These are phyloP conservation scores for Drosophila ercepeae DNA, from an alignment of 1,140 invertebrate species.

Conservation along the genomic window DNA sequence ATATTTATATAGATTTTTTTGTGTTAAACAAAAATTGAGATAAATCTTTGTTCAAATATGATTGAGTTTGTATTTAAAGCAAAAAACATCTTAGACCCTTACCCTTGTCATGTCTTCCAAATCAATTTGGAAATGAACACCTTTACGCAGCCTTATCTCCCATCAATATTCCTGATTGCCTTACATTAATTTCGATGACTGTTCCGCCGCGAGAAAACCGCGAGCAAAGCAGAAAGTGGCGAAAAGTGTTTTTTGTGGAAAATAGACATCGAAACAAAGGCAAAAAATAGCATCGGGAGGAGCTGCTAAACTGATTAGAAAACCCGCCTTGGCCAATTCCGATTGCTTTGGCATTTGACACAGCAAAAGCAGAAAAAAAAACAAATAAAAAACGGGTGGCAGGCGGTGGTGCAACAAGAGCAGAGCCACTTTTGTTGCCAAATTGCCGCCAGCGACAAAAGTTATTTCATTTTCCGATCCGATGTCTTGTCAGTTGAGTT, in stretches of 20 bases:
- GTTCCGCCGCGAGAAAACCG: conserved; percentile 35
- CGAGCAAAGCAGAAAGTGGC: conserved; percentile 43
- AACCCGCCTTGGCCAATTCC: conserved; percentile 50
- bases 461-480: conserved; percentile 5
- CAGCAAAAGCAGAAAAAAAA: conserved; percentile 4
- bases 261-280: conserved; percentile 25
- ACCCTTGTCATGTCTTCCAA: not conserved
- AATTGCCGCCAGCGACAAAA: conserved; percentile 35
- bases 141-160: not conserved
- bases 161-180: not conserved
- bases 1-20: too few species aligned
- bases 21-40: too few species aligned
- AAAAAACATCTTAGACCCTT: too few species aligned
- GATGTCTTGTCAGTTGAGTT: conserved; percentile 13
- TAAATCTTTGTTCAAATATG: not conserved
- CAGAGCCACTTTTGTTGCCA: conserved; percentile 41
- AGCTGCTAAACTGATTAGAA: conserved; percentile 44
- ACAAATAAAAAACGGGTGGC: conserved; percentile 2
- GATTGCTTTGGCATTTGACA: conserved; percentile 59
- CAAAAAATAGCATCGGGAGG: conserved; percentile 17
- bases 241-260: conserved; percentile 37
- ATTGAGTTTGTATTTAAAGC: not conserved
- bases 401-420: conserved; percentile 36
- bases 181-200: conserved; percentile 15
- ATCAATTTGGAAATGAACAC: not conserved